Conservation (phyloP, 1,140 invertebrate species). For the Aphis craccivora region DNA sequence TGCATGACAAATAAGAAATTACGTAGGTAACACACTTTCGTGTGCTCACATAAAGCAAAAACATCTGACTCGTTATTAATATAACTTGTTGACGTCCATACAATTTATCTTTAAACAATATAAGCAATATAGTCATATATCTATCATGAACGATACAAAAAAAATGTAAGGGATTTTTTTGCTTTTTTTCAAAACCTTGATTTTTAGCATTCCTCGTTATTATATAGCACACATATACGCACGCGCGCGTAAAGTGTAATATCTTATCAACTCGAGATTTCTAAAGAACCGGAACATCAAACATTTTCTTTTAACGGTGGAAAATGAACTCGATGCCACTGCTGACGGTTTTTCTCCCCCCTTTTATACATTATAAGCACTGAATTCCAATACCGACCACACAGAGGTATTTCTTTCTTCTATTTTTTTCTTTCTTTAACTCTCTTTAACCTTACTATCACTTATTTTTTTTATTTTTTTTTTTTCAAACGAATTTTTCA, state of each 20-base stretch:
- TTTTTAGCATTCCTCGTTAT: neutral
- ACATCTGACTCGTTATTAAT: neutral
- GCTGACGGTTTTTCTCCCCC: neutral
- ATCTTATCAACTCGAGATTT: conserved; percentile 39
- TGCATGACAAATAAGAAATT: no score
- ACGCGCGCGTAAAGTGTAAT: neutral
- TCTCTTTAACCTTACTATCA: neutral
- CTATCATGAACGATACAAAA: neutral
- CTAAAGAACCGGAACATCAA: conserved; percentile 29
- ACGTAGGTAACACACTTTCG: neutral
- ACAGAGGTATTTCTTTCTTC: conserved; percentile 18
- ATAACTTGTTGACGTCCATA: neutral
- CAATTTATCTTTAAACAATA: neutral
- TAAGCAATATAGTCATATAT: neutral
- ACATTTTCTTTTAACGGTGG: conserved; percentile 39
- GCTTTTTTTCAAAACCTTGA: neutral
- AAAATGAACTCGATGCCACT: conserved; percentile 35
- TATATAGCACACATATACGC: neutral
- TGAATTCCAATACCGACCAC: conserved; percentile 47
- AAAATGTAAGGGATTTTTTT: neutral
- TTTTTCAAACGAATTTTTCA: neutral
- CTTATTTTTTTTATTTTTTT: neutral
- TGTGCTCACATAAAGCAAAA: neutral
- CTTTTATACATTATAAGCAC: conserved; percentile 48
- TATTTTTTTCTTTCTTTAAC: conserved; percentile 12